phyloP scores from a whole-genome alignment of 2,888 invertebrate genomes.

The Oscheius sp. region DNA sequence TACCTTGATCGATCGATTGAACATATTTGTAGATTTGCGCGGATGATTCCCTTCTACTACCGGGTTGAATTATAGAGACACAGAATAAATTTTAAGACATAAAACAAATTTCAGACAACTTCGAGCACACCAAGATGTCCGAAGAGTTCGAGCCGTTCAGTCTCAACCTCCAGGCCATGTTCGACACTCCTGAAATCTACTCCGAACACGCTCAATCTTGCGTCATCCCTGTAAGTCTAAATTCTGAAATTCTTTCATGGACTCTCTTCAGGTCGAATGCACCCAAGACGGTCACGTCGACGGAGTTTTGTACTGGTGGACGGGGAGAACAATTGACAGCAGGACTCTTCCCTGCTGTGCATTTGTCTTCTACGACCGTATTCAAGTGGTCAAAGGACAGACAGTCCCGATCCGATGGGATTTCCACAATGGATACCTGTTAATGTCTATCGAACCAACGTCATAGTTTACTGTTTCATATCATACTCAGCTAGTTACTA shows the following conservation, averaged over 20 bases:
- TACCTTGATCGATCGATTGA: too few relatives aligned
- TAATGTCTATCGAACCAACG: slow-evolving; percentile 1
- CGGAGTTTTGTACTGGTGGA: slow-evolving; percentile 39
- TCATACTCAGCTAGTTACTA: neutral
- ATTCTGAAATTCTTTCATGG: neutral
- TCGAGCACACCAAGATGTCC: slow-evolving; percentile 8
- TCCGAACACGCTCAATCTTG: neutral
- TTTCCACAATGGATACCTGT: neutral
- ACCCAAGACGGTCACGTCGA: slow-evolving; percentile 28
- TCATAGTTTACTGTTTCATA: neutral
- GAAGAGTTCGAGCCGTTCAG: slow-evolving; percentile 3
- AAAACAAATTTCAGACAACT: neutral
- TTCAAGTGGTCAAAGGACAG: slow-evolving; percentile 10
- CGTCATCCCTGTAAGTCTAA: neutral
- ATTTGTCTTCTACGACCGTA: slow-evolving; percentile 26
- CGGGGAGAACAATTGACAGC: neutral
- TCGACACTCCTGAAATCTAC: neutral
- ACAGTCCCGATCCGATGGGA: slow-evolving; percentile 6
- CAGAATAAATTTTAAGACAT: too few relatives aligned
- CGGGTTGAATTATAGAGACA: too few relatives aligned
- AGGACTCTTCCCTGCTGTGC: slow-evolving; percentile 1
- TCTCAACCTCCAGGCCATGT: slow-evolving; percentile 5
- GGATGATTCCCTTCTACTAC: too few relatives aligned
- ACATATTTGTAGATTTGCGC: too few relatives aligned
- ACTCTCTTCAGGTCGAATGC: slow-evolving; percentile 8